phyloP scores from a whole-genome alignment of 1,140 invertebrate species.

The Manduca sexta region DNA sequence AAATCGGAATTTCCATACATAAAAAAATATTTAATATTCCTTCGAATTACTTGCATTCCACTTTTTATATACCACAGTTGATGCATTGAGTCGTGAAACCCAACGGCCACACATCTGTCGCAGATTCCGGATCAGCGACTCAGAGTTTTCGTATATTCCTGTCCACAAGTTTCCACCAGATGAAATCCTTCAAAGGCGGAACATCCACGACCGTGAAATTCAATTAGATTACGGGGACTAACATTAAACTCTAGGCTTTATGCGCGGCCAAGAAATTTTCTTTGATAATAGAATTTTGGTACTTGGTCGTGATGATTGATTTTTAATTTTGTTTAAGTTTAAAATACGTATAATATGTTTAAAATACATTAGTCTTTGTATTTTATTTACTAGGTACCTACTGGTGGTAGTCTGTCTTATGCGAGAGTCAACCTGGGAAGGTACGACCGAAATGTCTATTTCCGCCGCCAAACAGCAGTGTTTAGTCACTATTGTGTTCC shows the following conservation, averaged over 20 bases:
- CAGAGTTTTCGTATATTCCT: slow-evolving; percentile 20
- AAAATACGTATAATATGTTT: too few relatives aligned
- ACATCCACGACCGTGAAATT: slow-evolving; percentile 33
- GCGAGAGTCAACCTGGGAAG: too few relatives aligned
- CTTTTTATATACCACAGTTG: background rate
- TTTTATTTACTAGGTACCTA: too few relatives aligned
- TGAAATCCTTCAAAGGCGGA: slow-evolving; percentile 37
- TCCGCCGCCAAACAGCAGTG: too few relatives aligned
- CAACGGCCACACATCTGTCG: slow-evolving; percentile 11
- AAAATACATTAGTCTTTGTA: too few relatives aligned
- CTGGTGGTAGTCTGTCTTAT: too few relatives aligned
- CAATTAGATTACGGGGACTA: slow-evolving; percentile 32
- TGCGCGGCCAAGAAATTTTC: background rate
- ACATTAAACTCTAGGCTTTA: slow-evolving; percentile 14
- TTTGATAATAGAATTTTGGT: background rate
- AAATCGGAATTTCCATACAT: too few relatives aligned
- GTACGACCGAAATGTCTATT: too few relatives aligned
- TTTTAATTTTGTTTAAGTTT: too few relatives aligned
- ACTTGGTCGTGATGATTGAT: too few relatives aligned
- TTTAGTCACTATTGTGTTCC: too few relatives aligned
- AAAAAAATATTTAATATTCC: slow-evolving; percentile 1
- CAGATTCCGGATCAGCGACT: slow-evolving; percentile 33
- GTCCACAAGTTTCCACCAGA: slow-evolving; percentile 27
- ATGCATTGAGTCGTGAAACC: slow-evolving; percentile 19
- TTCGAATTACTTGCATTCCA: background rate